Conservation (phyloP, 2,888 invertebrate species). For the Ormyrus nitidulus region DNA sequence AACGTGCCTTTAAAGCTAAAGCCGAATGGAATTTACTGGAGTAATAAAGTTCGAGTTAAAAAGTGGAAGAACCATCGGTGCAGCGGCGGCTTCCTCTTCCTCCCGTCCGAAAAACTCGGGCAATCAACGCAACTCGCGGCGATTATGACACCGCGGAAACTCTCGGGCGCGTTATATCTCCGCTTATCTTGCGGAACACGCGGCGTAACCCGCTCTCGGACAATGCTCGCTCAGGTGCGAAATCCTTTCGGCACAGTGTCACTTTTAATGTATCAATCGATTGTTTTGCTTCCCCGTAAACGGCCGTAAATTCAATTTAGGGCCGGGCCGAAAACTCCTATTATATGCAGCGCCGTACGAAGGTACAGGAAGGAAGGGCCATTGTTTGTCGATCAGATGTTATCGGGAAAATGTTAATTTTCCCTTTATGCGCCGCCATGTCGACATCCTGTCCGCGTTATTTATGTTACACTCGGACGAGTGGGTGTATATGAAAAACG, state of each 20-base stretch:
- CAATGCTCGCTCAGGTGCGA: constrained; percentile 1
- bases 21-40: too few relatives aligned
- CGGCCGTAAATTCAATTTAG: background rate
- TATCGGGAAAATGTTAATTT: constrained; percentile 14
- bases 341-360: too few relatives aligned
- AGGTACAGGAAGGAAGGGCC: background rate
- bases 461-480: background rate
- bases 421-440: background rate
- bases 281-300: background rate
- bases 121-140: background rate
- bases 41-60: too few relatives aligned
- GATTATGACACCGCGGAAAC: constrained; percentile 12
- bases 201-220: background rate
- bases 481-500: background rate
- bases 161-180: background rate
- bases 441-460: background rate
- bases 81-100: too few relatives aligned
- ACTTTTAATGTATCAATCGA: background rate
- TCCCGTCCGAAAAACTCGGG: too few relatives aligned
- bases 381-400: constrained; percentile 18
- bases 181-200: background rate
- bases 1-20: too few relatives aligned
- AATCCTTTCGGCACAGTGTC: background rate
- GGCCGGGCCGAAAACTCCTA: background rate
- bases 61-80: too few relatives aligned